Conservation (phyloP, 2,888 invertebrate genomes). For the Scaptomyza parva region DNA sequence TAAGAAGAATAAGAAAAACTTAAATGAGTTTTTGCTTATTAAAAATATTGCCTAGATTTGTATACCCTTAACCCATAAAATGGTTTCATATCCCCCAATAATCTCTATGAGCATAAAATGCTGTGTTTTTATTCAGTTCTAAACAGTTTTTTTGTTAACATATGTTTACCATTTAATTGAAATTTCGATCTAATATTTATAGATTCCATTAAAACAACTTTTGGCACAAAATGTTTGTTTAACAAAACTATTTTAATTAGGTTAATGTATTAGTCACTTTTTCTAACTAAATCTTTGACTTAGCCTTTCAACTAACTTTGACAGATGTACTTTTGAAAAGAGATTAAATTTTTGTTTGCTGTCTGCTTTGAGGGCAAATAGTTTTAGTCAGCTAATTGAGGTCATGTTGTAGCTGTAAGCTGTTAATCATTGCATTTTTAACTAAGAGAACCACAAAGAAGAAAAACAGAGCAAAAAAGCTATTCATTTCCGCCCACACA, state of each 20-base stretch:
- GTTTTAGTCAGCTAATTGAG: slow-evolving; percentile 37
- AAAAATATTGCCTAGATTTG: too few species aligned
- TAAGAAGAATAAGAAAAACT: too few species aligned
- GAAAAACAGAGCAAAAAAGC: slow-evolving; percentile 15
- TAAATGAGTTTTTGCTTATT: too few species aligned
- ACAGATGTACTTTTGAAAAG: slow-evolving; percentile 16
- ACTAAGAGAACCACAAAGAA: slow-evolving; percentile 7
- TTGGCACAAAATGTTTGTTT: neutral
- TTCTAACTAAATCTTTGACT: too few species aligned
- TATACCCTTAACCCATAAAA: too few species aligned
- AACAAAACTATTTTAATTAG: neutral
- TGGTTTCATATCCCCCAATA: too few species aligned
- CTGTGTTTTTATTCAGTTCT: too few species aligned
- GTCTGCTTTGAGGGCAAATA: slow-evolving; percentile 7
- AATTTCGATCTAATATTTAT: neutral
- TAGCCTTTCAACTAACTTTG: neutral
- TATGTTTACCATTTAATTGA: neutral
- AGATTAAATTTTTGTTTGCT: slow-evolving; percentile 23
- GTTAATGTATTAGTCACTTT: neutral
- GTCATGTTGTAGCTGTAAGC: slow-evolving; percentile 19
- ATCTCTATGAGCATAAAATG: too few species aligned
- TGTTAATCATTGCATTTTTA: slow-evolving; percentile 24
- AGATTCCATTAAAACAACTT: neutral
- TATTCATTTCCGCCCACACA: slow-evolving; percentile 65
- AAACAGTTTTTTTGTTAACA: neutral